phyloP scores from a whole-genome alignment of 2,113 vertebrate genomes.

The Alaudala cheleensis region DNA sequence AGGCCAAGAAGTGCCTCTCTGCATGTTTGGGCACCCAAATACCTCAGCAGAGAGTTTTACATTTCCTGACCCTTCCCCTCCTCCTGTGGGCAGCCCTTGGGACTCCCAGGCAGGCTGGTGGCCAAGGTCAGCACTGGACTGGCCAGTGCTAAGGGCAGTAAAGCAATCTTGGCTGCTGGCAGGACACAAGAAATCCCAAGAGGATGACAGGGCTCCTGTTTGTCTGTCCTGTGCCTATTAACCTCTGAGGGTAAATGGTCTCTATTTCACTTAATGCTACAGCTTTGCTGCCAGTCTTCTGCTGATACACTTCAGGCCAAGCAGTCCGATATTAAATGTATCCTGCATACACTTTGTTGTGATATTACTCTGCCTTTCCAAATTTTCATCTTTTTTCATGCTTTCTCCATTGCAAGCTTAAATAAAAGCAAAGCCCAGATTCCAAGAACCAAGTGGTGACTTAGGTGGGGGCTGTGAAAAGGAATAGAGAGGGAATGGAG shows the following conservation, averaged over 20 bases:
- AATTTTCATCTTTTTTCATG: background rate
- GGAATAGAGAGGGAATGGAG: background rate
- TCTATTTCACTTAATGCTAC: background rate
- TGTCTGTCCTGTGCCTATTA: background rate
- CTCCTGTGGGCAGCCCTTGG: background rate
- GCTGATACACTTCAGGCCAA: background rate
- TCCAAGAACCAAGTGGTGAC: background rate
- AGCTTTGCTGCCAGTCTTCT: background rate
- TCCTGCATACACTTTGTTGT: background rate
- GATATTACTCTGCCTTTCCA: background rate
- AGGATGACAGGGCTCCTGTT: background rate
- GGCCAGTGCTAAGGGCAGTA: background rate
- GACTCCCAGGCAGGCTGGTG: background rate
- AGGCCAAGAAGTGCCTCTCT: background rate
- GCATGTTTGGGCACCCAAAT: background rate
- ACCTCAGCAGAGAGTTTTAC: background rate
- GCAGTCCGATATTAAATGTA: background rate
- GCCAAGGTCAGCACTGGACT: background rate
- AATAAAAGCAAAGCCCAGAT: background rate
- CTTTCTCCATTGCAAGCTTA: background rate
- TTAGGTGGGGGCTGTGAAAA: background rate
- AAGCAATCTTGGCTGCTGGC: background rate
- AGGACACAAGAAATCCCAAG: background rate
- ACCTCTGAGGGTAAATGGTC: background rate
- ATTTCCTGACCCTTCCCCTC: background rate